Evolutionary conservation across 2,888 invertebrate genomes (phyloP), one percentile per base, ranked within the genome.

Genomic region (Himalopsyche tibetana): DNA sequence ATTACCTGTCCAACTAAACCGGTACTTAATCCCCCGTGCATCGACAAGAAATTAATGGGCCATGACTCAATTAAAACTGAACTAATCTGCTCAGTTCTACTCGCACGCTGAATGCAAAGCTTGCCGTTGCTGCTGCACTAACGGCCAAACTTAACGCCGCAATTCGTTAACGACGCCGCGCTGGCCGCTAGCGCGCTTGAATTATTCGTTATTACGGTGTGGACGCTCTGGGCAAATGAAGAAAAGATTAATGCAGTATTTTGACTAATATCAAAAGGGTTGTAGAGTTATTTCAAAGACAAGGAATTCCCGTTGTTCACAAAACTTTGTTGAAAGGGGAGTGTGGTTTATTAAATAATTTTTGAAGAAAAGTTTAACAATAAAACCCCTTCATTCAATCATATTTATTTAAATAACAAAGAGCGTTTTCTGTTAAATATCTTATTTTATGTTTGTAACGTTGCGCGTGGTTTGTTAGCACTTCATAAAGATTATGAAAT

Each of bases 171-270:
- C 63, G 63, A 63, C 63, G 63, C 63, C 63, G 63, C 63, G 28
- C 63, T 28, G 63, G 63, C 63, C 63, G 63, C 63, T 19, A 28
- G 63, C 63, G 19, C 63, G 63, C 19, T 63, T 63, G 63, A 63
- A 63, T 63, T 63, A 63, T 63, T 63, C 63, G 63, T 63, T 63
- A 63, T 63, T 63, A 63, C 63, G 11, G 19, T 8, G 63, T 63
- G 63, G 63, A 63, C 63, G 63, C 63, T 28, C 63, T 9, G 3
- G 63, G 63, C 63, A 63, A 63, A 63, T 19, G 63, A 19, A 63
- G 63, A 63, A 63, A 63, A 63, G 63, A 63, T 63, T 63, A 63
- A 63, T 63, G 63, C 63, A 63, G 63, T 63, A 63, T 63, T 63
- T 63, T 63, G 63, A 63, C 9, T 63, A 63, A 63, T 63, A 63